Percentiles rank a stretch among this genome's conserved stretches.
These are phyloP conservation scores for Chlorodrepanis virens DNA, from an alignment of 2,113 vertebrate species.

Conservation along the genomic window DNA sequence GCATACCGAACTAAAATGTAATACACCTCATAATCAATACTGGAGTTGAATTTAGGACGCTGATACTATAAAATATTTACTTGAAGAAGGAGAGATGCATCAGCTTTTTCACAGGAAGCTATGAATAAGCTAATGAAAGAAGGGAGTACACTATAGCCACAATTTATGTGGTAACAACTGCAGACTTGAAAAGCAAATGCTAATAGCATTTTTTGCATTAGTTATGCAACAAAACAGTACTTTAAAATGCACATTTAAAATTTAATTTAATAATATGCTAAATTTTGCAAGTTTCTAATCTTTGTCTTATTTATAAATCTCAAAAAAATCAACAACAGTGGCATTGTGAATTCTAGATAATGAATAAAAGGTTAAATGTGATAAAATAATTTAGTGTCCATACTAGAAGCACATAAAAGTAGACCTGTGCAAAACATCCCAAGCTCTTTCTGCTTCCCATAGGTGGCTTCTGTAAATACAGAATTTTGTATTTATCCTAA, in stretches of 20 bases:
- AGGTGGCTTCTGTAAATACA: background rate
- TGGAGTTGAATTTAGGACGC: background rate
- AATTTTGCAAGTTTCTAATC: background rate
- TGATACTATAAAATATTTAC: background rate
- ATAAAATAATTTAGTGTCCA: background rate
- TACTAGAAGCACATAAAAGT: background rate
- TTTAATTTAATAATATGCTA: background rate
- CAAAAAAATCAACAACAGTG: background rate
- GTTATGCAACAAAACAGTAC: background rate
- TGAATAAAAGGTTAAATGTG: background rate
- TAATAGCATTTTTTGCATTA: background rate
- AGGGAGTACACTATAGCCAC: background rate
- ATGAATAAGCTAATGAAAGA: conserved; percentile 4
- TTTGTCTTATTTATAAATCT: conserved; percentile 19
- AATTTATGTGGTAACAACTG: background rate
- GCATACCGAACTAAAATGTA: background rate
- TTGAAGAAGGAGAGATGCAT: background rate
- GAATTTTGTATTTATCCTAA: background rate
- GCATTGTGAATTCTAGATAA: background rate
- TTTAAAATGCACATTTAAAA: background rate
- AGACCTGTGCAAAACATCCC: background rate
- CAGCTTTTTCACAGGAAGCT: background rate
- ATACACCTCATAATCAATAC: background rate
- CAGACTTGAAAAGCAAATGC: background rate
- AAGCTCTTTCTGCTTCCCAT: background rate